phyloP scores from a whole-genome alignment of 2,888 invertebrate species.

The Tiliacea aurago region DNA sequence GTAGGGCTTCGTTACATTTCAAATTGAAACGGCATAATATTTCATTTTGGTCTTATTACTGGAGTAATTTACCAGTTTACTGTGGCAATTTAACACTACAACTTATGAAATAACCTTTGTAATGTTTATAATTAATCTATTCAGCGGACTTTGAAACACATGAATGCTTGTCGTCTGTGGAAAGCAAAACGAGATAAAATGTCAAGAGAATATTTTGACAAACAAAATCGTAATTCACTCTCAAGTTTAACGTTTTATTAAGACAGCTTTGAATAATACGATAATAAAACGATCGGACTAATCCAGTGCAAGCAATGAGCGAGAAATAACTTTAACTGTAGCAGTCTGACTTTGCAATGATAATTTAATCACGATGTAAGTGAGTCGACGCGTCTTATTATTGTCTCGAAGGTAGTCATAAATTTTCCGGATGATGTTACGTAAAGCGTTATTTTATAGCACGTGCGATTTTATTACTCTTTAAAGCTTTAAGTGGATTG shows the following conservation, averaged over 20 bases:
- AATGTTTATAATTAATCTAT: not conserved
- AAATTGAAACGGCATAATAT: slow-evolving; percentile 70
- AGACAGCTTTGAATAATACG: slow-evolving; percentile 69
- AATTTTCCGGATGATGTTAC: slow-evolving; percentile 76
- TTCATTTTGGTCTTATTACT: slow-evolving; percentile 65
- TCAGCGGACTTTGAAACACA: not conserved
- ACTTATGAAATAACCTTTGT: slow-evolving; percentile 19
- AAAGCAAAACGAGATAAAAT: slow-evolving; percentile 9
- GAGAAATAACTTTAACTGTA: slow-evolving; percentile 75
- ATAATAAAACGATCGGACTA: slow-evolving; percentile 74
- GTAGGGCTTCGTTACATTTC: slow-evolving; percentile 69
- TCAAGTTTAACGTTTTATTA: slow-evolving; percentile 51
- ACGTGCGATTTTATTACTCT: slow-evolving; percentile 64
- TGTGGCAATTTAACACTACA: slow-evolving; percentile 50
- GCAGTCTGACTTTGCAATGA: slow-evolving; percentile 86
- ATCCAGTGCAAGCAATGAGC: slow-evolving; percentile 74
- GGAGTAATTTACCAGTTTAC: slow-evolving; percentile 56
- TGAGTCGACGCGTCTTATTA: slow-evolving; percentile 80
- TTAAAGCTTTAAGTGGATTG: slow-evolving; percentile 58
- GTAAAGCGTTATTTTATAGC: slow-evolving; percentile 74
- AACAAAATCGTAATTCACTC: slow-evolving; percentile 25
- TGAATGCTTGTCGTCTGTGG: not conserved
- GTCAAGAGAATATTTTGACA: slow-evolving; percentile 31
- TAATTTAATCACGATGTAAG: slow-evolving; percentile 88
- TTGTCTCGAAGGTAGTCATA: slow-evolving; percentile 79